A percentile compares a stretch with the other conserved stretches of the same genome.
Conservation (phyloP, 2,797 vertebrate species). For the Morelia viridis region DNA sequence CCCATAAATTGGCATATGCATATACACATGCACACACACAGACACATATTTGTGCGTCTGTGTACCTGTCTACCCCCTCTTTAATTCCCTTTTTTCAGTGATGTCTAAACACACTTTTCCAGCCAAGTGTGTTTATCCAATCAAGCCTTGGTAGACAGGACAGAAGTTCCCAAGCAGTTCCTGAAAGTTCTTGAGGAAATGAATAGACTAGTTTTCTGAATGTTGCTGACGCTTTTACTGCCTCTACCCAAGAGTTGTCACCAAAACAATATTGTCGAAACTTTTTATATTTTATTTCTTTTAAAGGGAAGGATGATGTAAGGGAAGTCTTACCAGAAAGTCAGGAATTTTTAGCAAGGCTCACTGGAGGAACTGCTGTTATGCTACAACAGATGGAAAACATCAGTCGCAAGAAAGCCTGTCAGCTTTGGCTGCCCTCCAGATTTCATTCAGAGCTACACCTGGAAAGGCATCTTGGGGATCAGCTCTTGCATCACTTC, state of each 20-base stretch:
- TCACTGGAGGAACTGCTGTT: neutral
- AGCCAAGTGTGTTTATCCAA: neutral
- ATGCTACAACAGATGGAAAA: slow-evolving; percentile 39
- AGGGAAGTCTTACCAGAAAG: accelerated
- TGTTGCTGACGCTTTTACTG: neutral
- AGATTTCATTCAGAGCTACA: slow-evolving; percentile 43
- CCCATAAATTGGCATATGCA: neutral
- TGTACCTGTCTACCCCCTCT: neutral
- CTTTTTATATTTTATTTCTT: neutral
- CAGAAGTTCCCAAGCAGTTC: neutral
- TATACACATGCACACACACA: neutral
- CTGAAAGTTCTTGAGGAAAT: neutral
- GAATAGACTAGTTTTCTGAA: neutral
- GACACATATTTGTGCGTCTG: neutral
- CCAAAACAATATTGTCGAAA: neutral
- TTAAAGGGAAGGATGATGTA: neutral
- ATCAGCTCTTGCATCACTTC: neutral
- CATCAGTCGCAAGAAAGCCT: neutral
- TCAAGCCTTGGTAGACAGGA: neutral
- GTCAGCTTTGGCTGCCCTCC: neutral
- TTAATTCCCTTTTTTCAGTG: neutral
- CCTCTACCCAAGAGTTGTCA: neutral
- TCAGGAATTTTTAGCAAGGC: neutral
- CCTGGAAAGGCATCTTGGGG: slow-evolving; percentile 17
- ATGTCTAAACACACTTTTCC: neutral